Evolutionary conservation across 2,113 vertebrate species (phyloP), one percentile per base, ranked within the genome.

Genomic region (Dasypus novemcinctus): DNA sequence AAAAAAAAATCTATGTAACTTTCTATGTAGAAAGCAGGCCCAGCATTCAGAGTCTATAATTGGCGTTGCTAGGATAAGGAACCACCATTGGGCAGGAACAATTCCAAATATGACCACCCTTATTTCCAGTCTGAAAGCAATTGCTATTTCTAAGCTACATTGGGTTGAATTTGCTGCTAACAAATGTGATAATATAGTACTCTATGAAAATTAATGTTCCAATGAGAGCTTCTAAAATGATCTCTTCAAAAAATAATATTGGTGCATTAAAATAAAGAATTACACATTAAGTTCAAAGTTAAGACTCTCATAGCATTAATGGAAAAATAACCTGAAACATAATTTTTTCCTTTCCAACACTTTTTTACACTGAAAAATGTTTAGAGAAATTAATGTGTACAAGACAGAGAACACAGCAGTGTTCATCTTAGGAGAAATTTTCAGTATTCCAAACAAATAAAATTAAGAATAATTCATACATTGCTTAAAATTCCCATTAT

Each of bases 141-240:
- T 93, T 78, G 78, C 43, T 83, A 74, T 88, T 93, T 96, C 84
- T 54, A 97, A 96, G 84, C 90, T 84, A 92, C 91, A 88, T 41
- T 94, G 87, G 54, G 74, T 20, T 90, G 79, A 92, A 93, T 95
- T 96, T 93, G 36, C 72, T 95, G 41, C 66, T 87, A 97, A 93
- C 33, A 90, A 96, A 94, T 96, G 75, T 84, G 41, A 57, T 94
- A 87, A 95, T 85, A 92, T 69, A 88, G 94, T 89, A 79, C 31
- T 94, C 84, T 90, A 88, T 94, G 93, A 96, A 97, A 97, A 95
- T 92, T 97, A 97, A 90, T 97, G 84, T 93, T 95, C 81, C 85
- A 82, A 68, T 86, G 94, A 96, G 21, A 87, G 31, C 29, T 96
- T 41, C 38, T 90, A 93, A 95, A 96, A 87, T 92, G 59, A 92